Evolutionary conservation across 2,888 invertebrate genomes (phyloP).

Genomic region (Boloria selene): DNA sequence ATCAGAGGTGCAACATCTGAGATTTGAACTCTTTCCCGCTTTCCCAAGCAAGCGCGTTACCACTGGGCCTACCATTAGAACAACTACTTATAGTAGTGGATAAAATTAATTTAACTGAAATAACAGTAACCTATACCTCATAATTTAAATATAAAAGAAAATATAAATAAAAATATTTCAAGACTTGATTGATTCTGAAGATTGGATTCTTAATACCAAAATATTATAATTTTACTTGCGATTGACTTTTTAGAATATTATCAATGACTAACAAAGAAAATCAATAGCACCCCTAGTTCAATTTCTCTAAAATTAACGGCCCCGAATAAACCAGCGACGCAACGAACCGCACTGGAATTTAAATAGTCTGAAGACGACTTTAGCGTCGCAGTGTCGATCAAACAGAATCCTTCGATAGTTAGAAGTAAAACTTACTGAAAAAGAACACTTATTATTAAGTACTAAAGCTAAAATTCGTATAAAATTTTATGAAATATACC

Average conservation of each 20-base stretch:
- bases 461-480: constrained; percentile 25
- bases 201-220: too few species aligned
- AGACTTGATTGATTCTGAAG: too few species aligned
- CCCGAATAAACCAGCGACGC: constrained; percentile 80
- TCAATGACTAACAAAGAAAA: constrained; percentile 49
- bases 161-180: too few species aligned
- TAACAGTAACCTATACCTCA: too few species aligned
- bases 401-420: constrained; percentile 51
- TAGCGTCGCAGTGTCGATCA: constrained; percentile 59
- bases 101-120: too few species aligned
- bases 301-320: constrained; percentile 80
- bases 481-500: background rate
- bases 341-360: constrained; percentile 82
- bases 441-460: constrained; percentile 24
- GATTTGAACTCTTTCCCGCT: too few species aligned
- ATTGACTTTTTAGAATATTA: background rate
- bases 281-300: constrained; percentile 66
- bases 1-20: too few species aligned
- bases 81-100: too few species aligned
- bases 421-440: constrained; percentile 25
- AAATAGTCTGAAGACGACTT: constrained; percentile 79
- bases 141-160: too few species aligned
- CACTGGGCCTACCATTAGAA: too few species aligned
- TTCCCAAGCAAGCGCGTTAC: too few species aligned
- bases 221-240: too few species aligned